A percentile compares a stretch with the other conserved stretches of the same genome.
Evolutionary conservation across 35 echinoderm and acorn worm species (phyloP).

Genomic region (Anneissia japonica): DNA sequence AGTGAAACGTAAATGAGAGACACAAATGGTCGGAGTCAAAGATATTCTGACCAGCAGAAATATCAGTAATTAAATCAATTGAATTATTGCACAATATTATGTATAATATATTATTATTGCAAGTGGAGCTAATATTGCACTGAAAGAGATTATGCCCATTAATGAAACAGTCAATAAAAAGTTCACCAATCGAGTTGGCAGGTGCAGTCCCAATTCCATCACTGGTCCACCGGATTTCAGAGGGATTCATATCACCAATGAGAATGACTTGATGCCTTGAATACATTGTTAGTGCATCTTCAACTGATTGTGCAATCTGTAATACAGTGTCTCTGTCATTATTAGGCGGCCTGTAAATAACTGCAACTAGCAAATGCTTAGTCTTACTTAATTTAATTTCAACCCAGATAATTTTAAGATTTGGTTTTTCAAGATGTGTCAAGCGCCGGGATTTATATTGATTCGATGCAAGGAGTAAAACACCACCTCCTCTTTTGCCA

Average conservation of each 20-base stretch:
- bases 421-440: background rate
- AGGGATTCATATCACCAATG: background rate
- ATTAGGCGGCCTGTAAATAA: no score
- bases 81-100: background rate
- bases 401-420: background rate
- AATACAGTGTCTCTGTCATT: no score
- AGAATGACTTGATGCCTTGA: background rate
- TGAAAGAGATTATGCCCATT: background rate
- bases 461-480: background rate
- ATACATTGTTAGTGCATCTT: background rate
- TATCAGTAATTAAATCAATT: background rate
- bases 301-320: no score
- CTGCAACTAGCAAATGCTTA: background rate
- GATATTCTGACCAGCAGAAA: background rate
- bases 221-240: background rate
- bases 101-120: constrained; percentile 2
- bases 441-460: background rate
- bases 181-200: background rate
- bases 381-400: background rate
- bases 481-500: background rate
- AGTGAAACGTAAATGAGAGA: background rate
- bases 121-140: background rate
- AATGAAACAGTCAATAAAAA: constrained; percentile 9
- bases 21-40: background rate
- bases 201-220: background rate